phyloP scores from a whole-genome alignment of 2,888 invertebrate genomes.

The Bembecia ichneumoniformis region DNA sequence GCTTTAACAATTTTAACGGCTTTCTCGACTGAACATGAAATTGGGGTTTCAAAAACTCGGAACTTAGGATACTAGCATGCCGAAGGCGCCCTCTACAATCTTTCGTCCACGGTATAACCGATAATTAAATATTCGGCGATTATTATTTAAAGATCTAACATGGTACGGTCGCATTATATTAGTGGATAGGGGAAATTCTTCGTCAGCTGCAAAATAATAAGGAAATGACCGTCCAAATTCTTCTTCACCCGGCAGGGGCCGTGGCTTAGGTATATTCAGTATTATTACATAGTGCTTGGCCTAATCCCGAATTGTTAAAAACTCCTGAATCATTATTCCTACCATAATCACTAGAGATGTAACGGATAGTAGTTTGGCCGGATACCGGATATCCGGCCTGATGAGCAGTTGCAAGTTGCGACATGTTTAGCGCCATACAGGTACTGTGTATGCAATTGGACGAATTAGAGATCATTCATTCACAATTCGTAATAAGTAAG shows the following conservation, averaged over 20 bases:
- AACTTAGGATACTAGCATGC: too few species aligned
- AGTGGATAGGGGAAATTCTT: not conserved
- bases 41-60: too few species aligned
- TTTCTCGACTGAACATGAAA: too few species aligned
- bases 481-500: too few species aligned
- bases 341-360: not conserved
- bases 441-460: too few species aligned
- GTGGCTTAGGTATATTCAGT: not conserved
- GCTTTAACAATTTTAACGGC: too few species aligned
- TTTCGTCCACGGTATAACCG: conserved; percentile 6
- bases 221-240: not conserved
- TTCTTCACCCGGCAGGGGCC: not conserved
- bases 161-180: not conserved
- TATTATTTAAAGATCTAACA: conserved; percentile 6
- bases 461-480: too few species aligned
- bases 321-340: not conserved
- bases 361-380: too few species aligned
- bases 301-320: not conserved
- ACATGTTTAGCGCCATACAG: too few species aligned
- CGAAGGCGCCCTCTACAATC: conserved; percentile 3
- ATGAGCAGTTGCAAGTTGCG: too few species aligned
- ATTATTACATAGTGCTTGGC: not conserved
- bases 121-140: conserved; percentile 8
- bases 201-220: not conserved
- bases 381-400: too few species aligned